A percentile compares a stretch with the other conserved stretches of the same genome.
Conservation (phyloP, 2,113 vertebrate genomes). For the Myiozetetes cayanensis region DNA sequence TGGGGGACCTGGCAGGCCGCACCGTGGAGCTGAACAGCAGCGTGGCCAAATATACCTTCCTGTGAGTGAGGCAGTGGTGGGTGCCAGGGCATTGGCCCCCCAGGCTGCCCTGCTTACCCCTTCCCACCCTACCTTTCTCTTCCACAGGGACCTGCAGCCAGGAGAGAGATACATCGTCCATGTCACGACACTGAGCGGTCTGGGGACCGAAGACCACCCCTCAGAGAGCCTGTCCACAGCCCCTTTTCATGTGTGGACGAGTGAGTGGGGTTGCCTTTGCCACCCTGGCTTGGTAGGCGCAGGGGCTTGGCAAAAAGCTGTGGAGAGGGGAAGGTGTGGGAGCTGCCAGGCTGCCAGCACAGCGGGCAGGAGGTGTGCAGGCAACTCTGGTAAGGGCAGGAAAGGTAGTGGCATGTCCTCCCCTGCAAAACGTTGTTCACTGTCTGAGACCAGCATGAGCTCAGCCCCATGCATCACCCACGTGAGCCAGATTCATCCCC, state of each 20-base stretch:
- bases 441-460: not conserved
- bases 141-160: slow-evolving; percentile 83
- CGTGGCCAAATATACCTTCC: slow-evolving; percentile 82
- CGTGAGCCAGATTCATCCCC: rapidly evolving
- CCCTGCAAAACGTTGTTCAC: not conserved
- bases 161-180: slow-evolving; percentile 86
- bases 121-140: not conserved
- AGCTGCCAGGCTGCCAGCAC: not conserved
- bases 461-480: rapidly evolving
- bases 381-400: not conserved
- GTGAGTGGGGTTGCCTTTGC: slow-evolving; percentile 71
- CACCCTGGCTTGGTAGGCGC: rapidly evolving
- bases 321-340: not conserved
- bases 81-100: not conserved
- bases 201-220: slow-evolving; percentile 80
- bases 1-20: slow-evolving; percentile 69
- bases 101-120: not conserved
- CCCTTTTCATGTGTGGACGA: slow-evolving; percentile 87
- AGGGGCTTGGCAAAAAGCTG: not conserved
- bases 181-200: slow-evolving; percentile 84
- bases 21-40: slow-evolving; percentile 82
- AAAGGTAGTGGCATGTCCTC: not conserved
- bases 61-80: slow-evolving; percentile 71
- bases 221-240: slow-evolving; percentile 85
- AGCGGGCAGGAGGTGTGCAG: not conserved